Conservation (phyloP, 2,113 vertebrate species). For the Platanista minor region DNA sequence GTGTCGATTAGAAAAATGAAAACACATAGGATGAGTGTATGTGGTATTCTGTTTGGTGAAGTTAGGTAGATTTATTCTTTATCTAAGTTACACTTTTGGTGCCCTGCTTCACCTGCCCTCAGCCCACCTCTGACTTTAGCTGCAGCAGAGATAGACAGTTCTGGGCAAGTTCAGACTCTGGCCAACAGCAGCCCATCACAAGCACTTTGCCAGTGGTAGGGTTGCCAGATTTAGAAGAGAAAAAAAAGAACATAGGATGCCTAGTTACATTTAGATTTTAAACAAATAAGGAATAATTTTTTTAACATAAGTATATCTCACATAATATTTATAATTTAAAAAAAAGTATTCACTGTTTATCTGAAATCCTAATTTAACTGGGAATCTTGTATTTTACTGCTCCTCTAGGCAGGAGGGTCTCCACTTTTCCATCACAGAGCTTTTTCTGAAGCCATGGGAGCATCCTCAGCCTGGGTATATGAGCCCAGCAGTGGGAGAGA, state of each 20-base stretch:
- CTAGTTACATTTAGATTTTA: neutral
- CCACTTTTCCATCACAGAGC: neutral
- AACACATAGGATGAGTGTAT: neutral
- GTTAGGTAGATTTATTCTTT: neutral
- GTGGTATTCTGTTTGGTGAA: neutral
- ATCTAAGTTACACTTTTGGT: neutral
- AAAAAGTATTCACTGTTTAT: neutral
- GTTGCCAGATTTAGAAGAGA: neutral
- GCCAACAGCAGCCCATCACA: neutral
- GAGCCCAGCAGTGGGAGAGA: neutral
- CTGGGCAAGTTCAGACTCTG: neutral
- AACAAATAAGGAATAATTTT: neutral
- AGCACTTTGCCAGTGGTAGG: neutral
- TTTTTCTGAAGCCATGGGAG: neutral
- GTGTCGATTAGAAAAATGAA: neutral
- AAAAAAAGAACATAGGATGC: neutral
- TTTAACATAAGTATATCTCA: neutral
- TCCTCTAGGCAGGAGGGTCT: neutral
- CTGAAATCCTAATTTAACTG: neutral
- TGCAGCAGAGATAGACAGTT: neutral
- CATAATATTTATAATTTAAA: neutral
- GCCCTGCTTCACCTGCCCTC: neutral
- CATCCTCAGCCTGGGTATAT: fast-evolving
- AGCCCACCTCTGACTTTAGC: neutral
- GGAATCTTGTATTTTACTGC: neutral